Conservation (phyloP, 2,888 invertebrate genomes). For the Oxycera nigricornis region DNA sequence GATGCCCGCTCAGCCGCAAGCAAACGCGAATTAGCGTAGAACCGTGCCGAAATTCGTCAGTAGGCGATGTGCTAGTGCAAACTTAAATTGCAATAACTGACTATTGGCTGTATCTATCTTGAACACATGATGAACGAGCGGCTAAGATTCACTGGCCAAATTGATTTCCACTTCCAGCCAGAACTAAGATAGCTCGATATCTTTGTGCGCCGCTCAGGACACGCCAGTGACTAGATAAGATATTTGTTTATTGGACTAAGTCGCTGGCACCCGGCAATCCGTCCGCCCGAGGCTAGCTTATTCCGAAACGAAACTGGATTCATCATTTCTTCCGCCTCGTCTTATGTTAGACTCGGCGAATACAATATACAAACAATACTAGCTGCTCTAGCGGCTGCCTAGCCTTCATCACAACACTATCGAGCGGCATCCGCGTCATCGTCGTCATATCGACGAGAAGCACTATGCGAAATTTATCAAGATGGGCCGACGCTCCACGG, state of each 20-base stretch:
- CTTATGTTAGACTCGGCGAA: neutral
- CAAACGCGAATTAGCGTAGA: too few relatives aligned
- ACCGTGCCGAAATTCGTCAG: too few relatives aligned
- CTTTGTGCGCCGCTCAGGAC: neutral
- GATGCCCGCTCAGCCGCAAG: too few relatives aligned
- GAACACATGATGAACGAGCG: too few relatives aligned
- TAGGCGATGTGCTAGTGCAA: too few relatives aligned
- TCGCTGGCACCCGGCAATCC: neutral
- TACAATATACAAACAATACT: too few relatives aligned
- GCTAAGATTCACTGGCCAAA: too few relatives aligned
- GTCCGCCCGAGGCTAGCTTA: constrained; percentile 18
- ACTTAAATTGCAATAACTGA: too few relatives aligned
- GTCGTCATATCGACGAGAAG: neutral
- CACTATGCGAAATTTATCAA: neutral
- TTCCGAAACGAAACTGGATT: constrained; percentile 18
- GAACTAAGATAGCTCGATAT: too few relatives aligned
- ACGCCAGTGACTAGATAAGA: neutral
- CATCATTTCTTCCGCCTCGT: neutral
- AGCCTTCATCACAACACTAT: neutral
- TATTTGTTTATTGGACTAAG: neutral
- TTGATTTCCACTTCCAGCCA: too few relatives aligned
- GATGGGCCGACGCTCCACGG: neutral
- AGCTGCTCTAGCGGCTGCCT: neutral
- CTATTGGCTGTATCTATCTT: too few relatives aligned
- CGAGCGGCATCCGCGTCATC: neutral